A percentile compares a stretch with the other conserved stretches of the same genome.
Conservation (phyloP, 1,140 invertebrate species). For the Magallana ariakensis region DNA sequence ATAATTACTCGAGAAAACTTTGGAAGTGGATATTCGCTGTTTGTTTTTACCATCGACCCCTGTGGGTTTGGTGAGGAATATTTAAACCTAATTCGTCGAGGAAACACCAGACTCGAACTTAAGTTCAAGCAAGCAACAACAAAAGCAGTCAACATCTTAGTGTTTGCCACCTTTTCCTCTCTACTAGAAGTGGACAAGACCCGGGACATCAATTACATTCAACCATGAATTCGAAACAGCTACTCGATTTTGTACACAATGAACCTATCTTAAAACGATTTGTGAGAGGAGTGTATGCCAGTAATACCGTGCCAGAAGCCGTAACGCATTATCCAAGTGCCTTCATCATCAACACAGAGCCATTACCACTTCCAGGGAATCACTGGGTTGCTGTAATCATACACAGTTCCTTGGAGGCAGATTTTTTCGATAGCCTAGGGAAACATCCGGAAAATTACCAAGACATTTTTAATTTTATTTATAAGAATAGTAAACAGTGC, state of each 20-base stretch:
- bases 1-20: conserved; percentile 46
- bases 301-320: conserved; percentile 28
- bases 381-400: conserved; percentile 49
- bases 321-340: conserved; percentile 15
- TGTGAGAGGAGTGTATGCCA: conserved; percentile 7
- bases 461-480: conserved; percentile 41
- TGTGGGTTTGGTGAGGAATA: conserved; percentile 47
- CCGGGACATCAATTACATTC: conserved; percentile 46
- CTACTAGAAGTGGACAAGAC: conserved; percentile 49
- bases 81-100: conserved; percentile 51
- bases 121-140: conserved; percentile 37
- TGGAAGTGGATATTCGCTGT: conserved; percentile 50
- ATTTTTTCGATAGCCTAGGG: conserved; percentile 51
- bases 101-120: conserved; percentile 53
- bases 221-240: conserved; percentile 47
- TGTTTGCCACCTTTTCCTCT: conserved; percentile 17
- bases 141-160: conserved; percentile 13
- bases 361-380: conserved; percentile 37
- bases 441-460: conserved; percentile 22
- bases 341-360: conserved; percentile 48
- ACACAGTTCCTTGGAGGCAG: conserved; percentile 35
- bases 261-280: conserved; percentile 21
- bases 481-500: conserved; percentile 44
- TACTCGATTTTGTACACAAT: conserved; percentile 13
- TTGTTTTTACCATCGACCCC: conserved; percentile 42